A percentile compares a stretch with the other conserved stretches of the same genome.
These are phyloP conservation scores for Melanerpes aurifrons DNA, from an alignment of 2,113 vertebrate species.

Conservation along the genomic window DNA sequence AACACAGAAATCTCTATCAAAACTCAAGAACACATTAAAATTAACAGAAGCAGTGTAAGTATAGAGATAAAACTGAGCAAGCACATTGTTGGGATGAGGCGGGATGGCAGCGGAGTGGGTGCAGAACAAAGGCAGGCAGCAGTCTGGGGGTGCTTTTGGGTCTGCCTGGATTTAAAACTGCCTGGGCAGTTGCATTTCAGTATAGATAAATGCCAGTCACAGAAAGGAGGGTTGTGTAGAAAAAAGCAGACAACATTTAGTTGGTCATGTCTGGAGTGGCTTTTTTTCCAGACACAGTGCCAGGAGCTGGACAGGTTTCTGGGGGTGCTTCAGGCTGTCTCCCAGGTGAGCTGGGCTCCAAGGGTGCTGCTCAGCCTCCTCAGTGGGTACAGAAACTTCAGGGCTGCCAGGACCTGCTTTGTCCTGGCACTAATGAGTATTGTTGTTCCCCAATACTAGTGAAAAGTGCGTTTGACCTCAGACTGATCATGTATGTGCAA, in stretches of 20 bases:
- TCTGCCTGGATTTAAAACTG: neutral
- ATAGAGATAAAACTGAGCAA: fast-evolving
- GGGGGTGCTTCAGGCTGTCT: fast-evolving
- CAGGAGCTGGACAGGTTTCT: neutral
- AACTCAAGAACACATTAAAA: neutral
- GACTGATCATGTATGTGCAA: neutral
- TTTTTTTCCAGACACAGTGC: neutral
- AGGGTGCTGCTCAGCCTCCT: neutral
- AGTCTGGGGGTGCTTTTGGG: neutral
- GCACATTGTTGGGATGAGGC: neutral
- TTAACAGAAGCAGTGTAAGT: neutral
- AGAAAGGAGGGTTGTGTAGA: too few species aligned
- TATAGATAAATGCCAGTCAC: neutral
- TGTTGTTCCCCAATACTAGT: neutral
- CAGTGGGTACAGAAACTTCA: fast-evolving
- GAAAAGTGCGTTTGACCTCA: neutral
- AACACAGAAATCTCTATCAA: neutral
- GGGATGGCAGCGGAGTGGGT: neutral
- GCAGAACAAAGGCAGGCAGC: neutral
- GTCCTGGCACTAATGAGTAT: neutral
- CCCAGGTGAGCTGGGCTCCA: fast-evolving
- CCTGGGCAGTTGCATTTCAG: neutral
- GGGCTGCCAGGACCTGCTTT: neutral
- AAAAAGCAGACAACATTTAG: neutral
- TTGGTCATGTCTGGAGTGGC: fast-evolving